Base-by-base conservation (phyloP, 1,140 invertebrate genomes). In the Magallana ariakensis region DNA sequence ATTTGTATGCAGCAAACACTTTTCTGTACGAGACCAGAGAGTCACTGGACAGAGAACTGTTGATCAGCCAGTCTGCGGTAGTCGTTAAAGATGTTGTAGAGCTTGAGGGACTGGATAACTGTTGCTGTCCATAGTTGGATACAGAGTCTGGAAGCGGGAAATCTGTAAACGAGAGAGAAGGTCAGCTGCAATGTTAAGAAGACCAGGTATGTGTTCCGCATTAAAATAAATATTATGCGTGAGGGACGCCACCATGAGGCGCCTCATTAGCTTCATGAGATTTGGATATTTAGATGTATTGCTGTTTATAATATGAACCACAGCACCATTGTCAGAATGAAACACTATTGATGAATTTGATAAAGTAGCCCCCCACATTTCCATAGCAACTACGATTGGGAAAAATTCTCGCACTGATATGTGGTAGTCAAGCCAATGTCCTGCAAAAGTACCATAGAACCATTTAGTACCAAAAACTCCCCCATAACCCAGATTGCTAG, bases 121-220 rank as follows among this genome's bases (percentile, higher is more conserved):
- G 7, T 80, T 16, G 4, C 6, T 80, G 46, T 53, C 57, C 56
- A 80, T 16, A 2, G 26, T 1, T 0, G 85, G 85, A 2, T 22
- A 54, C 1, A 58, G 22, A 0, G 4, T 15, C 6, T 8, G n/a
- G n/a, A 86, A 86, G 4, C 55, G 33, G 26, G 62, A 22, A 54
- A 89, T 58, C 75, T 87, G 86, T 26, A n/a, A 84, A 80, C 88
- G 86, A 81, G 88, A 87, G 58, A 89, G 81, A 16, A 60, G 58
- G 53, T 89, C 88, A 56, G 88, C 86, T 55, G 75, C 15, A 75
- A 26, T 53, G 57, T 89, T 86, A 11, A 0, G 19, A 15, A 33
- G 26, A 6, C 88, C 88, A 33, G 84, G 60, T 58, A 89, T 66
- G 70, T 89, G 84, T 75, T 54, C 54, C 15, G 86, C 86, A n/a